Base-by-base conservation (phyloP, 2,113 vertebrate species). In the Callospermophilus lateralis region DNA sequence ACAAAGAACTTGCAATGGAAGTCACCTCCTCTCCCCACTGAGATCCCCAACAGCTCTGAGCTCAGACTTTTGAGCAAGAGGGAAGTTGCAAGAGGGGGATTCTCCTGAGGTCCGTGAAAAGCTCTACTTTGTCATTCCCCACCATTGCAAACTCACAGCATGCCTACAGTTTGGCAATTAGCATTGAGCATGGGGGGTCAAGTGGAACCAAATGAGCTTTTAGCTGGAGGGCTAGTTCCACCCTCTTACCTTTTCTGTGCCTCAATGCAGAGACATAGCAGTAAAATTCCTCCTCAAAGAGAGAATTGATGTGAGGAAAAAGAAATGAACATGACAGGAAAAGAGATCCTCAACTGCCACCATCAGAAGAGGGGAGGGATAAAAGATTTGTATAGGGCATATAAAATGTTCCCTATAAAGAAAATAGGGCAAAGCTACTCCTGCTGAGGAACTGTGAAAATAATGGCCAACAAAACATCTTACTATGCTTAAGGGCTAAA, bases 361-460 rank as follows among this genome's bases (percentile, higher is more conserved):
- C 1, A 51, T 51, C 4, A 42, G 70, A 89, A 93, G 51, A 76
- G 12, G n/a, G 39, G 48, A 86, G 26, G 73, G 39, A 22, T 63
- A 90, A 78, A 77, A 68, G 1, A 79, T 45, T 97, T 97, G 91
- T 96, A 92, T 53, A 34, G 28, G 45, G 26, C 86, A 61, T 19
- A 87, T 93, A 84, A 97, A 97, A 93, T 94, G 45, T 91, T 89
- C 73, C 63, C n/a, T 92, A 65, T 93, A 88, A 96, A 96, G 26
- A 37, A 84, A 93, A 70, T 80, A 79, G 78, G 37, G 68, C 72
- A 96, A 80, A 87, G 37, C 53, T 90, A 70, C 34, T 78, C 37
- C 89, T 85, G 70, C 74, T 88, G 73, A 90, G 90, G 67, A 93
- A 34, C 84, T 96, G 91, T 94, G 90, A 94, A 87, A 63, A 37